phyloP scores from a whole-genome alignment of 1,140 invertebrate genomes.

The Alviniconcha marisindica region DNA sequence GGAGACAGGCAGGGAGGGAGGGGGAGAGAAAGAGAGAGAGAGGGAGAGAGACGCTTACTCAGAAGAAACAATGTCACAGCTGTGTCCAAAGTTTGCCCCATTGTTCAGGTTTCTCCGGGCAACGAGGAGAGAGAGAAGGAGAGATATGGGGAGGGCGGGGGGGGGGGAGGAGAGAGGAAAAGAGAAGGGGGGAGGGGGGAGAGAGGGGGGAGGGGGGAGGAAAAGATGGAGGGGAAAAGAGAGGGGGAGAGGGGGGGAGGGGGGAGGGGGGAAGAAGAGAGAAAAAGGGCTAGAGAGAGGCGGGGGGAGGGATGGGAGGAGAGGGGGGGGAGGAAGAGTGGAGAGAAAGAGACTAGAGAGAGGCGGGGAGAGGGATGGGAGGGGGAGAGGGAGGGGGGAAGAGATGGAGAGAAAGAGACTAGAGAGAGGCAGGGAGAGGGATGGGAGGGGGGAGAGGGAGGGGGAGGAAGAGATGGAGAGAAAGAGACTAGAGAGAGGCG shows the following conservation, averaged over 20 bases:
- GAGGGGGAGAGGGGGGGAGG: neutral
- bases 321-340: neutral
- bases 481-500: too few species aligned
- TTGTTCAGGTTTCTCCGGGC: too few species aligned
- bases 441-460: neutral
- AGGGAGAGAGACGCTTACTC: too few species aligned
- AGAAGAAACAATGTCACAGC: too few species aligned
- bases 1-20: too few species aligned
- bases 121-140: slow-evolving; percentile 25
- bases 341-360: neutral
- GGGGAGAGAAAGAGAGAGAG: slow-evolving; percentile 31
- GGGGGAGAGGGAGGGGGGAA: too few species aligned
- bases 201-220: neutral
- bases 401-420: neutral
- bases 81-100: too few species aligned
- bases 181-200: neutral
- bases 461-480: too few species aligned
- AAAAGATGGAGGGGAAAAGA: neutral
- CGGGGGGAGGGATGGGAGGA: neutral
- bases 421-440: neutral
- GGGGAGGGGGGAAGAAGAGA: slow-evolving; percentile 14
- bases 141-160: neutral
- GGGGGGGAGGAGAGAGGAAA: neutral
- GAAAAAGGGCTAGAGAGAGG: slow-evolving; percentile 22
- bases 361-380: too few species aligned